These are phyloP conservation scores for Euura saliciscinereae DNA, from an alignment of 1,140 invertebrate species.

Conservation along the genomic window DNA sequence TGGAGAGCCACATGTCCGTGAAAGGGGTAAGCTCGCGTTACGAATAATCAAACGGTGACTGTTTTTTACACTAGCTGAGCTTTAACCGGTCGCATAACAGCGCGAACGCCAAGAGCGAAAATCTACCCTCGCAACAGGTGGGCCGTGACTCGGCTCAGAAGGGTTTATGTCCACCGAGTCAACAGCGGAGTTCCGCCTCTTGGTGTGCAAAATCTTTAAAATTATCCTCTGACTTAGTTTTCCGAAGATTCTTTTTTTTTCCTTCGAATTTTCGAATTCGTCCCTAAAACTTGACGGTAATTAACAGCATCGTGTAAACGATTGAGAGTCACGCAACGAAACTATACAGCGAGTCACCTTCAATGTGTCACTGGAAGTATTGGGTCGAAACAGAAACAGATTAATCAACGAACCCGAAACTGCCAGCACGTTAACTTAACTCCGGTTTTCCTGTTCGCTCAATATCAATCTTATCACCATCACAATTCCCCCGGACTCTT, in stretches of 20 bases:
- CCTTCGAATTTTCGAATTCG: too few species aligned
- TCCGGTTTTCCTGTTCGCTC: not conserved
- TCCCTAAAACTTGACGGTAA: not conserved
- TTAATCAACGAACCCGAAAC: not conserved
- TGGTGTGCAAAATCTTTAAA: not conserved
- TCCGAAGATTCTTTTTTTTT: too few species aligned
- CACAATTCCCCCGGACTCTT: not conserved
- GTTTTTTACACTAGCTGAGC: too few species aligned
- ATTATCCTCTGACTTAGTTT: too few species aligned
- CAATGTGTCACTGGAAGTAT: not conserved
- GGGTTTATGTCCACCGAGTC: not conserved
- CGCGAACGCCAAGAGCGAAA: not conserved
- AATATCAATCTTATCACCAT: not conserved
- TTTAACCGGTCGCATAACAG: not conserved
- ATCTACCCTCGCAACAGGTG: slow-evolving; percentile 4
- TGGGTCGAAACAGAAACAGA: not conserved
- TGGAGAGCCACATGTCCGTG: too few species aligned
- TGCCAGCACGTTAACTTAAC: too few species aligned
- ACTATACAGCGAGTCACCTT: not conserved
- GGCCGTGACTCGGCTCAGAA: not conserved
- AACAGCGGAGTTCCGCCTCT: not conserved
- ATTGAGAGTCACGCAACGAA: not conserved
- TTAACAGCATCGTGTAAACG: not conserved
- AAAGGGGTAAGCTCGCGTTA: too few species aligned
- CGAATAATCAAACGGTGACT: too few species aligned